Evolutionary conservation across 2,888 invertebrate species (phyloP), one percentile per base, ranked within the genome.

Genomic region (Diplazon laetatorius): DNA sequence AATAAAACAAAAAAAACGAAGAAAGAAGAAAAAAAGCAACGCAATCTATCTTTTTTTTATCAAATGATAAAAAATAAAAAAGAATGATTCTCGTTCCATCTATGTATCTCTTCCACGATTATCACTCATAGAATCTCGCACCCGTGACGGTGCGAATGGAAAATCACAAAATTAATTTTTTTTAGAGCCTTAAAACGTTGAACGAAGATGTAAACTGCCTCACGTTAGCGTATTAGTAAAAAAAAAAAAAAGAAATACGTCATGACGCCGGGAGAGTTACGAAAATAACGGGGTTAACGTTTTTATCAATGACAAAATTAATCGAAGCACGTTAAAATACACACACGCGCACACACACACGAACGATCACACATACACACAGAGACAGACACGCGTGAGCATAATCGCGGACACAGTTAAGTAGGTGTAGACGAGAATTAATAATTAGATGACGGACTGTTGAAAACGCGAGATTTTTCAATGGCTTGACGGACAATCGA

Each of bases 361-460:
- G 50, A 65, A 62, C 44, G n/a, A n/a, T n/a, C n/a, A n/a, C n/a
- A n/a, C 44, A 18, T 20, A 70, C 52, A 60, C n/a, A 73, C 9
- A 57, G 18, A 68, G 50, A 66, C 60, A 66, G 39, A 70, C 25
- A 37, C 70, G 71, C 59, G 66, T 46, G 50, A 65, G 57, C 44
- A 57, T 48, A 73, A 69, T 57, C 59, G 52, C 69, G 75, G 65
- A 82, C 78, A 77, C 78, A 79, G 82, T 83, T 83, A 82, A 83
- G 81, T 82, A 83, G 83, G 82, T 81, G 79, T 84, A 82, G 82
- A 71, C 66, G 65, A 69, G 70, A 30, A 74, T 66, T 66, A 70
- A 74, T 74, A 65, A 78, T 76, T 82, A 83, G 82, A 72, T 14
- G 74, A 76, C 50, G 78, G 81, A 82, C 78, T 82, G 81, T 83